A percentile compares a stretch with the other conserved stretches of the same genome.
Evolutionary conservation across 1,140 invertebrate genomes (phyloP).

Genomic region (Eurosta solidaginis): DNA sequence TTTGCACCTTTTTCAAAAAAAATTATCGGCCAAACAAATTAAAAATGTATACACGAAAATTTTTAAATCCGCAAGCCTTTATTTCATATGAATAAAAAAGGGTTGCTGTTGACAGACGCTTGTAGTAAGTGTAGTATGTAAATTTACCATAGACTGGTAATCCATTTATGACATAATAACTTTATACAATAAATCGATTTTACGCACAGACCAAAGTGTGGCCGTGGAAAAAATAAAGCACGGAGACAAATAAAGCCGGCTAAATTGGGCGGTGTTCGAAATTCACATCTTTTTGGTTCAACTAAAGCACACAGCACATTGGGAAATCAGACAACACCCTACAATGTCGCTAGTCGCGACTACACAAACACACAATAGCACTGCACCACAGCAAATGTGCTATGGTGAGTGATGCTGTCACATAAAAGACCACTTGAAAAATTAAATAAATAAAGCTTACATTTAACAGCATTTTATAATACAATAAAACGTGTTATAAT

Average conservation of each 20-base stretch:
- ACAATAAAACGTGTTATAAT: background rate
- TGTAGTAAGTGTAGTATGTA: background rate
- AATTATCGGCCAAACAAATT: constrained; percentile 7
- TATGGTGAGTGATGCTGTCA: background rate
- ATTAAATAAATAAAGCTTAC: constrained; percentile 13
- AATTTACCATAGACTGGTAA: background rate
- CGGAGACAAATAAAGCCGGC: background rate
- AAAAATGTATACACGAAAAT: constrained; percentile 3
- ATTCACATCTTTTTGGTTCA: background rate
- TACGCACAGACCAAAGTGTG: too few relatives aligned
- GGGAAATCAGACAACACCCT: background rate
- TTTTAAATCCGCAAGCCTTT: background rate
- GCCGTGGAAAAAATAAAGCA: background rate
- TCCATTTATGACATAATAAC: constrained; percentile 16
- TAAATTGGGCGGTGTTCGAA: background rate
- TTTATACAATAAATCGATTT: constrained; percentile 23
- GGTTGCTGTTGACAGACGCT: too few relatives aligned
- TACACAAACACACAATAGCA: background rate
- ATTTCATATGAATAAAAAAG: background rate
- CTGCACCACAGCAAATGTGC: background rate
- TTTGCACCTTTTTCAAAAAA: background rate
- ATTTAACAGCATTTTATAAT: too few relatives aligned
- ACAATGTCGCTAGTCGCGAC: background rate
- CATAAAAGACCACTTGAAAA: constrained; percentile 20
- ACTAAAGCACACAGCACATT: background rate